Evolutionary conservation across 2,113 vertebrate species (phyloP).

Genomic region (Mastomys natalensis): DNA sequence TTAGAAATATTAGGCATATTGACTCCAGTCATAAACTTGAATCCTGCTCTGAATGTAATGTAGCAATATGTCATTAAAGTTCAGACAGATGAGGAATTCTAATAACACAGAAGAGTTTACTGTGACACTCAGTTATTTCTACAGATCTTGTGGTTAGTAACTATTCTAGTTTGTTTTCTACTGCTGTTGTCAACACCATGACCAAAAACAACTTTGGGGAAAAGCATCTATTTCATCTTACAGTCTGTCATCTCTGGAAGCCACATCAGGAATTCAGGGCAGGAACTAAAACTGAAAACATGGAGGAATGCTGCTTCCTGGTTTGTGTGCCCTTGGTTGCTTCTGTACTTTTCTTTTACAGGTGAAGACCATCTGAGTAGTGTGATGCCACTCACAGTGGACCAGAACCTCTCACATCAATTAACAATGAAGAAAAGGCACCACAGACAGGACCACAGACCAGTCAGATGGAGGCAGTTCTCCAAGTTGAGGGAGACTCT

Average conservation of each 20-base stretch:
- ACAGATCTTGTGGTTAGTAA: neutral
- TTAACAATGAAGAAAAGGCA: neutral
- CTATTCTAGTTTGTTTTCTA: neutral
- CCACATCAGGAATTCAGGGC: neutral
- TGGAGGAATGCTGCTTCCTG: neutral
- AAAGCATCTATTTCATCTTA: neutral
- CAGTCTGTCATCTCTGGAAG: neutral
- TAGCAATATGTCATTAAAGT: slow-evolving; percentile 13
- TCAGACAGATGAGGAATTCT: slow-evolving; percentile 44
- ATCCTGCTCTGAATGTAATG: slow-evolving; percentile 1
- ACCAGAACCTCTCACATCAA: too few species aligned
- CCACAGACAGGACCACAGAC: too few species aligned
- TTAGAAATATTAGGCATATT: slow-evolving; percentile 58
- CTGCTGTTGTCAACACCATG: neutral
- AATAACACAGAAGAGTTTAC: neutral
- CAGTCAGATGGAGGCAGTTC: neutral
- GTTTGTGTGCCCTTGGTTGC: neutral
- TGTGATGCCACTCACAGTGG: neutral
- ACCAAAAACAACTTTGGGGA: neutral
- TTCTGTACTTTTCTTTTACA: neutral
- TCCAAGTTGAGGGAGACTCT: neutral
- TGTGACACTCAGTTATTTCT: neutral
- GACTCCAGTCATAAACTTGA: slow-evolving; percentile 47
- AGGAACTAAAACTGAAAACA: neutral
- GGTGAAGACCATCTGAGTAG: neutral